phyloP scores from a whole-genome alignment of 2,888 invertebrate genomes.

The Ametastegia equiseti region DNA sequence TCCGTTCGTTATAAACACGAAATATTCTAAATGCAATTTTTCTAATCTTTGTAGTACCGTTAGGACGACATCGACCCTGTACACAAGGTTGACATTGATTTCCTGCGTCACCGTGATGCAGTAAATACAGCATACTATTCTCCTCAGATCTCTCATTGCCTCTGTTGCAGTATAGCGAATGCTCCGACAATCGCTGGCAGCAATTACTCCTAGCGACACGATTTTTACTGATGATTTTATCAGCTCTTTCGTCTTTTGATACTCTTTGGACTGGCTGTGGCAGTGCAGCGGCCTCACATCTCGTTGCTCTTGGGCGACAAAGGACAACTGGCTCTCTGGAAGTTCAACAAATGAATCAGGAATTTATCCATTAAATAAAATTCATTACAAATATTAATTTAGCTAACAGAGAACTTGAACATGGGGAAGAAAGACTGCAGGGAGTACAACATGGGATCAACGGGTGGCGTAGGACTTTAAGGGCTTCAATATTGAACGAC shows the following conservation, averaged over 20 bases:
- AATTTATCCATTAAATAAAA: background rate
- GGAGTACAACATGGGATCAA: constrained; percentile 63
- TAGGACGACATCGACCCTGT: constrained; percentile 16
- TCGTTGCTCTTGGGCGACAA: constrained; percentile 48
- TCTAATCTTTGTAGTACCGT: constrained; percentile 49
- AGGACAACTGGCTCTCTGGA: constrained; percentile 50
- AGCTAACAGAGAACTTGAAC: constrained; percentile 27
- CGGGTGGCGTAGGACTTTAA: constrained; percentile 67
- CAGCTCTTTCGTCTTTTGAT: background rate
- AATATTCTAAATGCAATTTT: background rate
- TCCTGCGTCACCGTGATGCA: constrained; percentile 59
- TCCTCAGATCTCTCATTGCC: constrained; percentile 45
- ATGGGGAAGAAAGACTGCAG: constrained; percentile 58
- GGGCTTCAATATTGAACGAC: constrained; percentile 69
- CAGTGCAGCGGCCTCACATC: constrained; percentile 38
- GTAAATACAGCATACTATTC: constrained; percentile 57
- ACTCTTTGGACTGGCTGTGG: background rate
- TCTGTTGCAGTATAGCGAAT: background rate
- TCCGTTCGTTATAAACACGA: background rate
- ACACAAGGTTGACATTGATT: constrained; percentile 53
- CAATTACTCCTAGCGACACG: background rate
- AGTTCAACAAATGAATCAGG: background rate
- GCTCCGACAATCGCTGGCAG: background rate
- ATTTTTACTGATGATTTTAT: background rate
- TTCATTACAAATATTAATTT: background rate